These are phyloP conservation scores for Saturnia japonica DNA, from an alignment of 2,888 invertebrate genomes.

Conservation along the genomic window DNA sequence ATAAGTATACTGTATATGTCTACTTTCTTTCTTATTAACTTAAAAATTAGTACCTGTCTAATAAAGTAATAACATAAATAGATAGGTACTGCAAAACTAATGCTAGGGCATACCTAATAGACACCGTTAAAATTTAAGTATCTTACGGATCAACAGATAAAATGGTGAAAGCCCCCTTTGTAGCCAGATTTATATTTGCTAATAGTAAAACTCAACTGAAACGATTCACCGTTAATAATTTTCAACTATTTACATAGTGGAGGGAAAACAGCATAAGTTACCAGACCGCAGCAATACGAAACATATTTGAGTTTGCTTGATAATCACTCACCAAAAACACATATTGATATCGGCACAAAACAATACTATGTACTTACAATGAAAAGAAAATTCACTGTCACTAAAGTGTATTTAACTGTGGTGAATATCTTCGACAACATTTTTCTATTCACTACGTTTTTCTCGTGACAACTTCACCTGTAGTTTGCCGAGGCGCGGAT, in stretches of 20 bases:
- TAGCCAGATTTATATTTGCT: not conserved
- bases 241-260: not conserved
- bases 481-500: conserved; percentile 57
- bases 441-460: conserved; percentile 42
- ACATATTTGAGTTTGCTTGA: no score
- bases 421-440: conserved; percentile 75
- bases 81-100: not conserved
- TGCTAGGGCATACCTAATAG: not conserved
- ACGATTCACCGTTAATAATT: not conserved
- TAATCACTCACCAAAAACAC: not conserved
- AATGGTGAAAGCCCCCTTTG: not conserved
- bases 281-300: not conserved
- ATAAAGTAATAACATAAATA: no score
- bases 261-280: not conserved
- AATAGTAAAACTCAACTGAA: not conserved
- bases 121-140: not conserved
- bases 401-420: conserved; percentile 71
- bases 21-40: no score
- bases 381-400: conserved; percentile 68
- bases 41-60: no score
- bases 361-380: conserved; percentile 59
- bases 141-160: not conserved
- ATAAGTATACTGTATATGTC: no score
- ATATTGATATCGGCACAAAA: not conserved
- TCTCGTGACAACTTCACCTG: conserved; percentile 47